phyloP scores from a whole-genome alignment of 2,888 invertebrate genomes.

The Colostygia pectinataria region DNA sequence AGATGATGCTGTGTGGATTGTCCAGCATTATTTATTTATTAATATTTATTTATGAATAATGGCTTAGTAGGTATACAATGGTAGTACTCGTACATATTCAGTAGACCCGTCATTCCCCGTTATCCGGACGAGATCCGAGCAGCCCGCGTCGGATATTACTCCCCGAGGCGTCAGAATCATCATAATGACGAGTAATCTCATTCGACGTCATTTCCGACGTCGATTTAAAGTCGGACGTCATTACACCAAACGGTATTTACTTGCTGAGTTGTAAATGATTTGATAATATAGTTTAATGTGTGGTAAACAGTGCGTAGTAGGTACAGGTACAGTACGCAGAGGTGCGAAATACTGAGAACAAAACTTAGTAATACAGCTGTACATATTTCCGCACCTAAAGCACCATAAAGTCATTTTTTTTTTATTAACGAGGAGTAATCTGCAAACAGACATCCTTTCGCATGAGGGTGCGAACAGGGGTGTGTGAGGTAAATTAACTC shows the following conservation, averaged over 20 bases:
- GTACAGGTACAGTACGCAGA: neutral
- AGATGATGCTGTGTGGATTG: no score
- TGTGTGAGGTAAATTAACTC: no score
- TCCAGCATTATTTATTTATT: no score
- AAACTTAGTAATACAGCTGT: no score
- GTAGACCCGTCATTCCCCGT: neutral
- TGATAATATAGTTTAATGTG: neutral
- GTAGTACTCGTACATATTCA: neutral
- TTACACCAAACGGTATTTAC: constrained; percentile 32
- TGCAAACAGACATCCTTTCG: no score
- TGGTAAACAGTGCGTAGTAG: neutral
- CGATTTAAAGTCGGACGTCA: constrained; percentile 28
- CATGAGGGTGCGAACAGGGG: no score
- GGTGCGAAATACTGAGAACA: no score
- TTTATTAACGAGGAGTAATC: no score
- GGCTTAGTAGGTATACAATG: no score
- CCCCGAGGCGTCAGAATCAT: constrained; percentile 32
- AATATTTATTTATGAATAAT: no score
- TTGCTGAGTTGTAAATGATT: neutral
- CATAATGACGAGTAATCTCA: constrained; percentile 47
- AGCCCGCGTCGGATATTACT: constrained; percentile 18
- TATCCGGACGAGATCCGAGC: constrained; percentile 4
- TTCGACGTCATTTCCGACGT: constrained; percentile 47
- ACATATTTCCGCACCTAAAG: no score
- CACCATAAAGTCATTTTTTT: no score